Percentiles rank a stretch among this genome's conserved stretches.
phyloP scores from a whole-genome alignment of 2,888 invertebrate genomes.

The Stomorhina lunata region DNA sequence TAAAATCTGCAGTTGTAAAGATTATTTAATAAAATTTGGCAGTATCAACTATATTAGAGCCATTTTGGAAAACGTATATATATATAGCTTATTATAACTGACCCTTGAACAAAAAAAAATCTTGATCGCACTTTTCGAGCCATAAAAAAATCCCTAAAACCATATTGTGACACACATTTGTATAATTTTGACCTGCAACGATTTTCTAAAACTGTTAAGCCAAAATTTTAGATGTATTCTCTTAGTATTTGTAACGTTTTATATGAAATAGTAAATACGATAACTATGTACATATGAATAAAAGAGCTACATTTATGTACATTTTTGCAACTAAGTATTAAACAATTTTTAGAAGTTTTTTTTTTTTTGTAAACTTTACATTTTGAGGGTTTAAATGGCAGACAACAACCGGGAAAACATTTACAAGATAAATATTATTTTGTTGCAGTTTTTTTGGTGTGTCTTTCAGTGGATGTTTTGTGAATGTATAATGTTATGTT shows the following conservation, averaged over 20 bases:
- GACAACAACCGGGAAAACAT: conserved; percentile 2
- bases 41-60: too few relatives aligned
- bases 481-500: neutral
- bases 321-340: conserved; percentile 12
- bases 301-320: neutral
- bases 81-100: too few relatives aligned
- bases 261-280: neutral
- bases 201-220: too few relatives aligned
- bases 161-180: neutral
- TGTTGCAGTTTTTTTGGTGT: neutral
- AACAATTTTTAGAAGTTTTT: conserved; percentile 5
- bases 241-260: neutral
- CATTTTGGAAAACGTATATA: too few relatives aligned
- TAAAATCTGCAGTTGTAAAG: too few relatives aligned
- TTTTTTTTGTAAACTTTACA: neutral
- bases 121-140: neutral
- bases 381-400: conserved; percentile 27
- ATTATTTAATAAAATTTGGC: too few relatives aligned
- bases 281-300: neutral
- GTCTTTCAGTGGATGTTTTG: neutral
- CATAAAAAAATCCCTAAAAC: neutral
- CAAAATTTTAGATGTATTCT: too few relatives aligned
- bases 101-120: neutral
- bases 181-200: neutral
- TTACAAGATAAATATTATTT: conserved; percentile 50